Base-by-base conservation (phyloP, 1,140 invertebrate genomes). In the Trigoniulus corallinus region DNA sequence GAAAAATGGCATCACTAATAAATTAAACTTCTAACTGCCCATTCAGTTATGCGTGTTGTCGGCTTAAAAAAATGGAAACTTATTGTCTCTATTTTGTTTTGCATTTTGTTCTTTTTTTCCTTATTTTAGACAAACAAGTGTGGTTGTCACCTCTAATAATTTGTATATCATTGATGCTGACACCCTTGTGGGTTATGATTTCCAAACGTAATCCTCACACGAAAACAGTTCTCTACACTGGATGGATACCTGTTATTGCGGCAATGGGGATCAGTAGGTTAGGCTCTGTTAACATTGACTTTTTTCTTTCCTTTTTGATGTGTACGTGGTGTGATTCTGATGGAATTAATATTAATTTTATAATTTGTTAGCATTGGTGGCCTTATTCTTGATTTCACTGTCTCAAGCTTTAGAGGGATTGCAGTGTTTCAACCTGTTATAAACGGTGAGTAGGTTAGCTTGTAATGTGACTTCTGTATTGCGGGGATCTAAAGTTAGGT, bases 261-360 rank as follows among this genome's bases (percentile, higher is more conserved):
- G 85, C 85, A 0, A 87, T 91, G 82, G 66, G 84, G 24, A 88
- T 91, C 46, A 88, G 85, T 67, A 82, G n/a, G n/a, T n/a, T n/a
- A n/a, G n/a, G n/a, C n/a, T n/a, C n/a, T n/a, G n/a, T n/a, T n/a
- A n/a, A n/a, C n/a, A n/a, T n/a, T n/a, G n/a, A n/a, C n/a, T n/a
- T n/a, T n/a, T n/a, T n/a, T n/a, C n/a, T n/a, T n/a, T n/a, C n/a
- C n/a, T n/a, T n/a, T n/a, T n/a, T n/a, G n/a, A n/a, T n/a, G n/a
- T n/a, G n/a, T n/a, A n/a, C n/a, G n/a, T n/a, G n/a, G n/a, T n/a
- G n/a, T n/a, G n/a, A n/a, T n/a, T n/a, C n/a, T n/a, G n/a, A n/a
- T n/a, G n/a, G n/a, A n/a, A n/a, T n/a, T n/a, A n/a, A n/a, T n/a
- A n/a, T n/a, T n/a, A n/a, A n/a, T n/a, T n/a, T n/a, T n/a, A n/a